phyloP scores from a whole-genome alignment of 2,888 invertebrate genomes.

The Druceiella hillmani region DNA sequence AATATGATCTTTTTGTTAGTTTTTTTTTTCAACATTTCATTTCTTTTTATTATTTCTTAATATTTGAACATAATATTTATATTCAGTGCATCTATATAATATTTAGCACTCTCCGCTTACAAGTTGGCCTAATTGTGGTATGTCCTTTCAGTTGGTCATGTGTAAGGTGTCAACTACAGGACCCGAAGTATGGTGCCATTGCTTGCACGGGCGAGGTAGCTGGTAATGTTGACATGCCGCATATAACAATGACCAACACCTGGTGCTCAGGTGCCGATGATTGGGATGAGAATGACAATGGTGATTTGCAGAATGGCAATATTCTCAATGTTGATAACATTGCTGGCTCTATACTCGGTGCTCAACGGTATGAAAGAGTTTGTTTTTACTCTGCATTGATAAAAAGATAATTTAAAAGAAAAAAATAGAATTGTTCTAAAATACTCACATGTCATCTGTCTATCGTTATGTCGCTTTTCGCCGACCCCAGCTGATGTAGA shows the following conservation, averaged over 20 bases:
- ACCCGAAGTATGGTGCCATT: slow-evolving; percentile 37
- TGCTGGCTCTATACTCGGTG: slow-evolving; percentile 38
- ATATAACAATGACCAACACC: slow-evolving; percentile 39
- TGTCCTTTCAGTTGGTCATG: slow-evolving; percentile 64
- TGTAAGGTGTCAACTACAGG: slow-evolving; percentile 65
- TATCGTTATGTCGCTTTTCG: no score
- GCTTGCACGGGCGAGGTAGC: slow-evolving; percentile 26
- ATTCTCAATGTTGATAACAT: slow-evolving; percentile 54
- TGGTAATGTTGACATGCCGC: slow-evolving; percentile 35
- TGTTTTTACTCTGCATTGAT: no score
- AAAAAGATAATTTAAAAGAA: no score
- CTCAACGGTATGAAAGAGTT: slow-evolving; percentile 42
- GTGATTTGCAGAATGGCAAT: slow-evolving; percentile 71
- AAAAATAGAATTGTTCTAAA: no score
- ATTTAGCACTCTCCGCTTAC: neutral
- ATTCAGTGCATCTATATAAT: neutral
- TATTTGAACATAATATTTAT: no score
- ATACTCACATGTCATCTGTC: no score
- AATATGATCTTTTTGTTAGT: no score
- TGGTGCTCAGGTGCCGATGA: slow-evolving; percentile 79
- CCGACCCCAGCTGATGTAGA: no score
- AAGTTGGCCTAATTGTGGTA: neutral
- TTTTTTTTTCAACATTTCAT: no score
- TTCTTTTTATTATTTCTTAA: no score
- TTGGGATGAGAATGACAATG: slow-evolving; percentile 56